Evolutionary conservation across 2,797 vertebrate species (phyloP), one percentile per base, ranked within the genome.

Genomic region (Fratercula arctica): DNA sequence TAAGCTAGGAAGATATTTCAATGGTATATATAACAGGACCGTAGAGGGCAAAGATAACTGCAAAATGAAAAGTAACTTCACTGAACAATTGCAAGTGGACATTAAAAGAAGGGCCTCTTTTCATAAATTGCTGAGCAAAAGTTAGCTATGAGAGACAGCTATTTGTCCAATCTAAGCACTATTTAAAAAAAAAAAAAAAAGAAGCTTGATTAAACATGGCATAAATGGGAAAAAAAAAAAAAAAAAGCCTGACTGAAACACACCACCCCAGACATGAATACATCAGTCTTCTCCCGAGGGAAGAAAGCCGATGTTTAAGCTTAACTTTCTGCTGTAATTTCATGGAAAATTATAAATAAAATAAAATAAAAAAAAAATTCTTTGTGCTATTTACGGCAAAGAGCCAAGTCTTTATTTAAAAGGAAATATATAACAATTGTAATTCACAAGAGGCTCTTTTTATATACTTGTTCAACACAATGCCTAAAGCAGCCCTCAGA

Each of bases 341-440:
- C 97, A 97, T 67, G 68, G 89, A 91, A 97, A 96, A 96, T 77
- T 51, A 93, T 81, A 56, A 75, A 31, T 68, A 64, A 79, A 92
- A 82, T 56, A 33, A 43, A 41, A 48, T 46, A 56, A 74, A 87
- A 81, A 7, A 83, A 80, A 85, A 64, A 15, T 10, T n/a, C 50
- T 86, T 92, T 89, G 50, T 91, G 26, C n/a, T 96, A 46, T 94
- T 96, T 89, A 91, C 45, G 94, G 83, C 95, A 96, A 78, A 83
- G 48, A 97, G 72, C 56, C 82, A 95, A 92, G 85, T 83, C 48
- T 96, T 97, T 96, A 93, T 95, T 97, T 93, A 91, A 96, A 96
- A 97, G 10, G 35, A 95, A 97, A 79, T 69, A 61, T 24, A 41
- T 88, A 95, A 84, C 59, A 93, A 95, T 79, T 95, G 63, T 81